These are phyloP conservation scores for Sisyra terminalis DNA, from an alignment of 2,888 invertebrate genomes.

Conservation along the genomic window DNA sequence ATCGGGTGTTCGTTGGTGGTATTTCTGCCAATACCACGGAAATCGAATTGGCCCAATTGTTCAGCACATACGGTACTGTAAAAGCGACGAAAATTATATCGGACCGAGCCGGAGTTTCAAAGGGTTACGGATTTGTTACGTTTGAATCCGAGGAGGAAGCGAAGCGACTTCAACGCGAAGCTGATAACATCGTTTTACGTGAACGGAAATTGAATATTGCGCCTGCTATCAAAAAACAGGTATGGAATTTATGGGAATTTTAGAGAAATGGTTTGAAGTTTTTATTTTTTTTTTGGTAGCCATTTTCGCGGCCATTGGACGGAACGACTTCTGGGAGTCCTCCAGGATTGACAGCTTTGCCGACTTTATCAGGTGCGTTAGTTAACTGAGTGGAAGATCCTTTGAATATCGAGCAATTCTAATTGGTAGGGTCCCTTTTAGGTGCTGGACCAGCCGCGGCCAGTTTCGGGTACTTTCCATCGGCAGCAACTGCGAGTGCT, in stretches of 20 bases:
- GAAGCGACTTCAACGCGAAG: constrained; percentile 51
- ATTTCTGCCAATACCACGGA: constrained; percentile 89
- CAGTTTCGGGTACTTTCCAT: constrained; percentile 21
- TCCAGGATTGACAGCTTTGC: constrained; percentile 7
- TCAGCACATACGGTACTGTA: constrained; percentile 77
- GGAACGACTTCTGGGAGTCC: constrained; percentile 33
- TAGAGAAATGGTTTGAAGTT: no score
- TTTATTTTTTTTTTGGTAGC: no score
- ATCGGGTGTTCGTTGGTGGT: constrained; percentile 92
- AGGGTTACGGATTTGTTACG: constrained; percentile 76
- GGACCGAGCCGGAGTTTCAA: constrained; percentile 87
- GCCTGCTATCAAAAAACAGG: constrained; percentile 73
- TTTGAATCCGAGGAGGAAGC: constrained; percentile 82
- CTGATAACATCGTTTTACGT: constrained; percentile 59
- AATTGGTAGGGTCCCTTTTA: not conserved
- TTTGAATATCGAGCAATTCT: not conserved
- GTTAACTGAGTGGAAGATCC: not conserved
- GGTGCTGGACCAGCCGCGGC: constrained; percentile 8
- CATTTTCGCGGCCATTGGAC: constrained; percentile 34
- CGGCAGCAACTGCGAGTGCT: constrained; percentile 20
- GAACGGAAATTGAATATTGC: constrained; percentile 75
- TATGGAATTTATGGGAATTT: no score
- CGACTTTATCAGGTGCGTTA: constrained; percentile 4
- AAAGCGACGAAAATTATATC: constrained; percentile 90
- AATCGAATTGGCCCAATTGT: constrained; percentile 78